phyloP scores from a whole-genome alignment of 2,888 invertebrate species.

The Strigamia transsilvanica region DNA sequence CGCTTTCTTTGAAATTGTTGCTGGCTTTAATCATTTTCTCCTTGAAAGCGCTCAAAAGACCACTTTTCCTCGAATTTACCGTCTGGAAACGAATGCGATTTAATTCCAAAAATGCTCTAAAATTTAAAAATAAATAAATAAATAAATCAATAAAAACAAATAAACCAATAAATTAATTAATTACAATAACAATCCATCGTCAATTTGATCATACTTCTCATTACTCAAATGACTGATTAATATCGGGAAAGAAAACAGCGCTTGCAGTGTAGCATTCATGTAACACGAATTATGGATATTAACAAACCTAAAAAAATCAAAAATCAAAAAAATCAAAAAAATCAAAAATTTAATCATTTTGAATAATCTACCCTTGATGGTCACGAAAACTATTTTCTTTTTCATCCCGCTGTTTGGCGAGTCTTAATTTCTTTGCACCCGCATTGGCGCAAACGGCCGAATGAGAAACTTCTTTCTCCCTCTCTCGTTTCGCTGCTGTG shows the following conservation, averaged over 20 bases:
- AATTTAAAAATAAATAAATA: too few relatives aligned
- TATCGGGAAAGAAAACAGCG: neutral
- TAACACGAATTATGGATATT: neutral
- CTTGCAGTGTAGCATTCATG: neutral
- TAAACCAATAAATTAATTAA: too few relatives aligned
- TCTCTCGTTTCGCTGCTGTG: neutral
- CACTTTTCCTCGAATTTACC: neutral
- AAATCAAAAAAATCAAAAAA: neutral
- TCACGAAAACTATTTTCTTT: neutral
- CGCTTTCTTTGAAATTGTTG: neutral
- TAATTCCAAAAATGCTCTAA: neutral
- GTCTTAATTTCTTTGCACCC: neutral
- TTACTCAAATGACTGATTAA: neutral
- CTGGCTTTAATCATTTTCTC: neutral
- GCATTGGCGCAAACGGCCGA: neutral
- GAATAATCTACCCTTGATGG: neutral
- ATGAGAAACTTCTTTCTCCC: neutral
- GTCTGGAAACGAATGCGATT: neutral
- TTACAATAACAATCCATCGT: neutral
- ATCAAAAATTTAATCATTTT: too few relatives aligned
- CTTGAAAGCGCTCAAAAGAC: neutral
- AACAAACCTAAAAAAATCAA: neutral
- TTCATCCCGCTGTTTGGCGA: neutral
- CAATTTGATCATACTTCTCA: neutral
- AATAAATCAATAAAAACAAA: too few relatives aligned